Evolutionary conservation across 2,113 vertebrate genomes (phyloP).

Genomic region (Eulemur macaco): DNA sequence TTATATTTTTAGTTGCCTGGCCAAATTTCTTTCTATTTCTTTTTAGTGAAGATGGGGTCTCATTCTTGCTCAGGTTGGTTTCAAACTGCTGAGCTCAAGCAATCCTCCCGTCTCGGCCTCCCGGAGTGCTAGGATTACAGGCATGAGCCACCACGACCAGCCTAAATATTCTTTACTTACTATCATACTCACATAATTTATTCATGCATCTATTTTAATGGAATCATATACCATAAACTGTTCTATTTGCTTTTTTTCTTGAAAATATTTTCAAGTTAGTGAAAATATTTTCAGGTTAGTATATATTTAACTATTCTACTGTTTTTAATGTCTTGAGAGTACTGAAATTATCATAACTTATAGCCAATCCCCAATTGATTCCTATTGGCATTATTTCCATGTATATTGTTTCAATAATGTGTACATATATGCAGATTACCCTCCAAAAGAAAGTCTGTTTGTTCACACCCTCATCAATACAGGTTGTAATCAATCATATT

Average conservation of each 20-base stretch:
- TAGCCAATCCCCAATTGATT: background rate
- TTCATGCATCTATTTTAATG: background rate
- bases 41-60: no score
- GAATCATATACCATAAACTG: background rate
- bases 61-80: no score
- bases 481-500: background rate
- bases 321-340: background rate
- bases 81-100: no score
- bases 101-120: no score
- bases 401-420: background rate
- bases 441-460: background rate
- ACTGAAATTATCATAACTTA: constrained; percentile 5
- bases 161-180: background rate
- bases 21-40: no score
- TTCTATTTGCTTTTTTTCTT: background rate
- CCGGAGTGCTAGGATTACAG: no score
- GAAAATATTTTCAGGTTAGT: background rate
- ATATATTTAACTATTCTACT: background rate
- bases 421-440: background rate
- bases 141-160: no score
- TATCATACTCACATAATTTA: background rate
- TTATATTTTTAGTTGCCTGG: no score
- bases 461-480: background rate
- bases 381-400: background rate
- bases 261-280: background rate